Evolutionary conservation across 2,888 invertebrate genomes (phyloP), one percentile per base, ranked within the genome.

Genomic region (Drosophila peninsularis): DNA sequence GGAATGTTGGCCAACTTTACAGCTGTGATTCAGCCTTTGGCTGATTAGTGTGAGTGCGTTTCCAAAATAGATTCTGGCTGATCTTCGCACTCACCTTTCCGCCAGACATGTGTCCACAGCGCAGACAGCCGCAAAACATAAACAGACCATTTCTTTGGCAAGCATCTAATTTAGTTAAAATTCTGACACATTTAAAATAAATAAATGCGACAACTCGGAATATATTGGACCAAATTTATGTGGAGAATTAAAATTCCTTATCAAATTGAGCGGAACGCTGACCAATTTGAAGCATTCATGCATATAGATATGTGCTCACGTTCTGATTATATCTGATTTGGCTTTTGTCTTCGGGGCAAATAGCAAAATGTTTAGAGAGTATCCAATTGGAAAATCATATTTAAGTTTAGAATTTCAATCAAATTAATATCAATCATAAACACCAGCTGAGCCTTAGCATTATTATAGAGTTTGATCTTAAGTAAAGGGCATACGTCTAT

Each of bases 51-150:
- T 32, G 62, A 49, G 42, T 57, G 62, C 21, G 49, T 55, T 45
- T 44, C 60, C 44, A 60, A 78, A 79, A 79, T 79, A 70, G 75
- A 70, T 60, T 70, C 30, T 14, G n/a, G 13, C 45, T 45, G 63
- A 79, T 79, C 70, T 78, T 56, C 42, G 57, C 75, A 61, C 62
- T 78, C 76, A 77, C 79, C 75, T 77, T 77, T 73, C 13, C 19
- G n/a, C 14, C 27, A 47, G 57, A 70, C 49, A 45, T 50, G 27
- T 42, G 56, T 64, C 57, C 63, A 57, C 56, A 36, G 34, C 36
- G 24, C 21, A 70, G 39, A 78, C 65, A 82, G 65, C 61, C 55
- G 17, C n/a, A 55, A 52, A 50, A 53, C 63, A 44, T 68, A 64
- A 63, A 62, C 68, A 71, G 53, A 65, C 64, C 37, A 79, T 67